Evolutionary conservation across 2,113 vertebrate genomes (phyloP).

Genomic region (Cryptomyrus ogoouensis): DNA sequence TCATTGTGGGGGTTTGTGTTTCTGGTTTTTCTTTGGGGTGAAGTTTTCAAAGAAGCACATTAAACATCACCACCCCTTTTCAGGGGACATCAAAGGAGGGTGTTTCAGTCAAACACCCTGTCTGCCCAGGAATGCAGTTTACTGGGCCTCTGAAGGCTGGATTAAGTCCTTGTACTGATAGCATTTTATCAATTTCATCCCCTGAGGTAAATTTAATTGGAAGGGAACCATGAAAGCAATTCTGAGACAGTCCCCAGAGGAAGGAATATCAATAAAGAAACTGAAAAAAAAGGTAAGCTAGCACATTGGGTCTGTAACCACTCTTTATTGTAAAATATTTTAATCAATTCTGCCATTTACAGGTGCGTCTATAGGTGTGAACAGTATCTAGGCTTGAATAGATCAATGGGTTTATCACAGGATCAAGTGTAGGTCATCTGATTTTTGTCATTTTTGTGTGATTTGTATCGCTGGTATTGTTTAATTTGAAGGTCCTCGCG

Average conservation of each 20-base stretch:
- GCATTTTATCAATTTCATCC: slow-evolving; percentile 18
- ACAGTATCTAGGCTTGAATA: background rate
- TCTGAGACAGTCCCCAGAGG: slow-evolving; percentile 73
- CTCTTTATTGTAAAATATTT: background rate
- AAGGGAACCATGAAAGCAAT: slow-evolving; percentile 87
- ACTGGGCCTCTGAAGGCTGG: background rate
- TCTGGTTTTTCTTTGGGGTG: background rate
- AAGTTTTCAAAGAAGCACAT: background rate
- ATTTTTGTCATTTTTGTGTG: background rate
- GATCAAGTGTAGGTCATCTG: background rate
- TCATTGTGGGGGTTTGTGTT: background rate
- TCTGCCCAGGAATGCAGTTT: background rate
- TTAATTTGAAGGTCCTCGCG: slow-evolving; percentile 70
- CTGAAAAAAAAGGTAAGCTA: slow-evolving; percentile 82
- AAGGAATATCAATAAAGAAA: slow-evolving; percentile 83
- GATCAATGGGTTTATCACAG: background rate
- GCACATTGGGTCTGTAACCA: background rate
- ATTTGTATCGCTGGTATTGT: background rate
- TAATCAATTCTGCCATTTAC: background rate
- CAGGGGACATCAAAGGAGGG: background rate
- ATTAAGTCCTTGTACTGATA: background rate
- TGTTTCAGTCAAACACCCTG: background rate
- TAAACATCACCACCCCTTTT: background rate
- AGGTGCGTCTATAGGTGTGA: background rate
- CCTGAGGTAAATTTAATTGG: slow-evolving; percentile 91